Conservation (phyloP, 2,113 vertebrate genomes). For the Esox niger region DNA sequence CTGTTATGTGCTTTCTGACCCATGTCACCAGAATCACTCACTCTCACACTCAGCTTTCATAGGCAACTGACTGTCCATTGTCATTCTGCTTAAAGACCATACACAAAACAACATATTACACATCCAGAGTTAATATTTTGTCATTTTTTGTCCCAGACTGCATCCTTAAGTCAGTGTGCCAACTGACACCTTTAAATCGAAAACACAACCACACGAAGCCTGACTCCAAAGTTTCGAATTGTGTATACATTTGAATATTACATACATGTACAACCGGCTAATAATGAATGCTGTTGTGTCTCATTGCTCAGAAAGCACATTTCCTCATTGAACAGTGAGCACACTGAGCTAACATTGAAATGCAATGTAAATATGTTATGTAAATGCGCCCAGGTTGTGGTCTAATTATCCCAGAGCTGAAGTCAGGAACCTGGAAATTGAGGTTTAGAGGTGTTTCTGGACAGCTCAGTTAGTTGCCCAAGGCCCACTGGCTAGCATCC, state of each 20-base stretch:
- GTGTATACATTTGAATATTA: neutral
- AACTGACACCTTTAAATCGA: conserved; percentile 2
- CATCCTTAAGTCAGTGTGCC: too few relatives aligned
- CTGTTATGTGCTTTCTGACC: too few relatives aligned
- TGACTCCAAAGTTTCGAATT: neutral
- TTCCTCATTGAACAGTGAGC: neutral
- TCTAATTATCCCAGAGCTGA: conserved; percentile 30
- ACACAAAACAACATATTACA: too few relatives aligned
- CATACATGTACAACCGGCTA: neutral
- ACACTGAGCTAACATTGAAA: conserved; percentile 28
- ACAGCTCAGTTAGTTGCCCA: conserved; percentile 42
- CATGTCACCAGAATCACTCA: too few relatives aligned
- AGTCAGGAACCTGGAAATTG: conserved; percentile 31
- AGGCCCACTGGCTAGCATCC: conserved; percentile 37
- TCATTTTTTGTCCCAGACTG: too few relatives aligned
- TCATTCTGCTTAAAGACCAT: too few relatives aligned
- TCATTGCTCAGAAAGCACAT: neutral
- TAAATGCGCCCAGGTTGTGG: conserved; percentile 41
- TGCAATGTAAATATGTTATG: conserved; percentile 32
- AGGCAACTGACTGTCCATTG: too few relatives aligned
- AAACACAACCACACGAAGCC: conserved; percentile 19
- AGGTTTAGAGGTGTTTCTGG: conserved; percentile 46
- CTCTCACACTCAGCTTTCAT: too few relatives aligned
- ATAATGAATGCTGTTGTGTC: too few relatives aligned
- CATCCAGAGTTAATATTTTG: too few relatives aligned